Evolutionary conservation across 2,888 invertebrate genomes (phyloP).

Genomic region (Rosalia funebris): DNA sequence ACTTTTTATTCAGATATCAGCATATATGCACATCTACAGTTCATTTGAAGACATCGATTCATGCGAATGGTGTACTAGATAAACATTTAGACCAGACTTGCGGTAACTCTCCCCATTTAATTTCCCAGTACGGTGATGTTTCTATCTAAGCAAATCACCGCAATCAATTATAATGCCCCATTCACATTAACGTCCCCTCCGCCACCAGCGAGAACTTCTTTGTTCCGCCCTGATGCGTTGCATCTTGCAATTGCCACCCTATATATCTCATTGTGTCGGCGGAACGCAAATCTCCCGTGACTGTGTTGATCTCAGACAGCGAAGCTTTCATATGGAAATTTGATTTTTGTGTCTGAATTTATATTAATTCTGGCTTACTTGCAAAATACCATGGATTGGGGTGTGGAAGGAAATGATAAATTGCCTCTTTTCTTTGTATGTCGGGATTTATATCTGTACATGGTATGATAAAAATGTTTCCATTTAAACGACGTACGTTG

Average conservation of each 20-base stretch:
- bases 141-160: constrained; percentile 6
- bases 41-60: too few relatives aligned
- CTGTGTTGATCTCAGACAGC: constrained; percentile 26
- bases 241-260: constrained; percentile 18
- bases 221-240: constrained; percentile 20
- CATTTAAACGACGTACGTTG: too few relatives aligned
- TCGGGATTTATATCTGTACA: constrained; percentile 17
- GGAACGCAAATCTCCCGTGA: constrained; percentile 25
- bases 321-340: constrained; percentile 46
- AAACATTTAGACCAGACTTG: too few relatives aligned
- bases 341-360: constrained; percentile 42
- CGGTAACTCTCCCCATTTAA: too few relatives aligned
- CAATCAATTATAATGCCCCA: constrained; percentile 14
- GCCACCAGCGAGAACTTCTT: constrained; percentile 1
- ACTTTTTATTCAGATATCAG: too few relatives aligned
- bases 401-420: constrained; percentile 24
- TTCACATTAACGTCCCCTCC: constrained; percentile 6
- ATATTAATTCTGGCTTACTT: constrained; percentile 46
- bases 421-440: constrained; percentile 23
- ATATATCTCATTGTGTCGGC: constrained; percentile 18
- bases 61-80: too few relatives aligned
- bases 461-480: constrained; percentile 3
- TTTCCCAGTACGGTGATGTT: background rate
- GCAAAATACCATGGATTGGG: constrained; percentile 35
- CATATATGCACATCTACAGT: too few relatives aligned